Base-by-base conservation (phyloP, 2,888 invertebrate genomes). In the Sarcophaga subvicina region DNA sequence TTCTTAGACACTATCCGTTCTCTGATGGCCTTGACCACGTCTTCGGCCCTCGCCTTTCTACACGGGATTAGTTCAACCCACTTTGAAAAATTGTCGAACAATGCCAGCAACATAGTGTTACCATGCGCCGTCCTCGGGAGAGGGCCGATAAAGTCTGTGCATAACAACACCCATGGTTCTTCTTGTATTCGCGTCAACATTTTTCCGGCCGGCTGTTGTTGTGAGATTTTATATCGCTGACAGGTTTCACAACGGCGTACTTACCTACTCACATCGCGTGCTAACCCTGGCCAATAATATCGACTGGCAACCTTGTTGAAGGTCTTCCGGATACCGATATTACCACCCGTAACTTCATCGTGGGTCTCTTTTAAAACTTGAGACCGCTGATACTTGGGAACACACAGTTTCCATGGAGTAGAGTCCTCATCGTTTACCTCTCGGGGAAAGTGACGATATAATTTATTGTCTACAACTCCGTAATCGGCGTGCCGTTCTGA, bases 211-310 rank as follows among this genome's bases (percentile, higher is more conserved):
- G 78, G 83, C 22, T 64, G 60, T 17, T 20, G 54, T 60, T 85
- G 80, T 1, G 25, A n/a, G 0, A 69, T 22, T 27, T 85, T 85
- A 22, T 80, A 77, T 4, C 49, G 22, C 2, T 76, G 76, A 17
- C 80, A 85, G 5, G 62, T 25, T 5, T 80, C 77, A 17, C 72
- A 77, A 0, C 17, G 54, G 3, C 66, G 45, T 0, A 83, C 73
- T 6, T 70, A 83, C 6, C 45, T 45, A 6, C 17, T 59, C 1
- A 76, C 64, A 25, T 84, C 84, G 2, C 77, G 47, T 14, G 69
- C 27, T 75, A 82, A 82, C 5, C 79, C 81, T 0, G 82, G 25
- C 25, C 25, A 25, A 25, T 25, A 80, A 69, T 80, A 80, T 3
- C 72, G 63, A 1, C 64, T 20, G 20, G 59, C 14, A 1, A 72